Percentiles rank a stretch among this genome's conserved stretches.
Conservation (phyloP, 1,140 invertebrate species). For the Phthorimaea operculella region DNA sequence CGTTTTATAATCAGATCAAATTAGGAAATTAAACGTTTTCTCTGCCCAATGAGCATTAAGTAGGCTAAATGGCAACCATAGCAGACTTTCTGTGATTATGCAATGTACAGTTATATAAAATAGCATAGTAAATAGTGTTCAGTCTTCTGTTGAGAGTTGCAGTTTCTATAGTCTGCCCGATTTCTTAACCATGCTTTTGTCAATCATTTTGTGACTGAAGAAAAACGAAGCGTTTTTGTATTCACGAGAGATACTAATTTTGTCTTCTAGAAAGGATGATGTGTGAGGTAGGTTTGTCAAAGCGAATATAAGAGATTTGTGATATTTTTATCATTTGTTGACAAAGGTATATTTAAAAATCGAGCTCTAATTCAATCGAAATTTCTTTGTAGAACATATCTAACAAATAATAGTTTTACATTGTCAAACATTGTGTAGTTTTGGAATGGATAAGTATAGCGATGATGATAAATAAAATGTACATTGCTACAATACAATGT, state of each 20-base stretch:
- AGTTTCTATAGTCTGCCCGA: constrained; percentile 19
- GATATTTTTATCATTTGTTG: not conserved
- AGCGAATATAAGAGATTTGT: no score
- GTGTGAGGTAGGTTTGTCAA: no score
- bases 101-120: constrained; percentile 63
- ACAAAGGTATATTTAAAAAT: not conserved
- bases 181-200: no score
- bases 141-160: constrained; percentile 63
- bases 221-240: no score
- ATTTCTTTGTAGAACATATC: not conserved
- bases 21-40: no score
- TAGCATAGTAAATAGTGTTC: constrained; percentile 66
- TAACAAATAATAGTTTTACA: not conserved
- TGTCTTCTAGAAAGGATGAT: no score
- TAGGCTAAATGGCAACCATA: not conserved
- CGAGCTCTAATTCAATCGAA: not conserved
- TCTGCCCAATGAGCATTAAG: no score
- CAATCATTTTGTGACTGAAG: no score
- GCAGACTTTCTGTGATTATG: constrained; percentile 39
- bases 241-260: no score
- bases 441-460: not conserved
- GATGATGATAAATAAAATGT: not conserved
- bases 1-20: no score
- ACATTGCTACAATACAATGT: not conserved
- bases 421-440: not conserved